Evolutionary conservation across 2,113 vertebrate genomes (phyloP).

Genomic region (Lepidothrix coronata): DNA sequence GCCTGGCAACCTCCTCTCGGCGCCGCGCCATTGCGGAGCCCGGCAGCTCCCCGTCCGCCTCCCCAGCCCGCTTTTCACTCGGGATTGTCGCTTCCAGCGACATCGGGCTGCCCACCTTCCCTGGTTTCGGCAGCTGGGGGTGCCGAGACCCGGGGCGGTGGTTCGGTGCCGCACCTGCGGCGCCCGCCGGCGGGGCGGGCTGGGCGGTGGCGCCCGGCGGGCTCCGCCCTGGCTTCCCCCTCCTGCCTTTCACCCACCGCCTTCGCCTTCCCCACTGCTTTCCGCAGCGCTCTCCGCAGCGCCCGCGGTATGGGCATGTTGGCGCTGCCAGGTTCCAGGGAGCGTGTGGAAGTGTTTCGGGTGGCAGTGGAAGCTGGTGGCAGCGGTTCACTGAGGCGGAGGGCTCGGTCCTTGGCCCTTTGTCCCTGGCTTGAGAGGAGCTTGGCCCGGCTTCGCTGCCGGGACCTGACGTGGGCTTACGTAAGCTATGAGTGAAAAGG

Average conservation of each 20-base stretch:
- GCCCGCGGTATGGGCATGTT: fast-evolving
- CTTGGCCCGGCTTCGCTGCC: too few species aligned
- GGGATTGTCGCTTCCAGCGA: background rate
- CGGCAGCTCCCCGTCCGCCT: background rate
- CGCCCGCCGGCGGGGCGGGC: too few species aligned
- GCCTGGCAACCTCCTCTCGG: slow-evolving; percentile 53
- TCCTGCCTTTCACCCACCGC: background rate
- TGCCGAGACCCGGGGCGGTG: background rate
- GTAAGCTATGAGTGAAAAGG: background rate
- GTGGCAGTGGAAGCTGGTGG: background rate
- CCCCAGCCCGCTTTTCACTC: background rate
- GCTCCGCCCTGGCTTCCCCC: background rate
- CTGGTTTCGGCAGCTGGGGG: fast-evolving
- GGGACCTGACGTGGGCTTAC: background rate
- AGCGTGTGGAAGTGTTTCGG: background rate
- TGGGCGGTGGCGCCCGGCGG: background rate
- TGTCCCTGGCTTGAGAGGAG: too few species aligned
- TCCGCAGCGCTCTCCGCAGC: background rate
- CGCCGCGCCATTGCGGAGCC: slow-evolving; percentile 23
- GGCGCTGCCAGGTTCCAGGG: background rate
- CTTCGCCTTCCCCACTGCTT: fast-evolving
- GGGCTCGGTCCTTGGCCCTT: background rate
- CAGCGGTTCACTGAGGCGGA: background rate
- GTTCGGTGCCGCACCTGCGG: background rate
- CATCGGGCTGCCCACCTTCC: background rate